Base-by-base conservation (phyloP, 2,888 invertebrate genomes). In the Molorchus minor region DNA sequence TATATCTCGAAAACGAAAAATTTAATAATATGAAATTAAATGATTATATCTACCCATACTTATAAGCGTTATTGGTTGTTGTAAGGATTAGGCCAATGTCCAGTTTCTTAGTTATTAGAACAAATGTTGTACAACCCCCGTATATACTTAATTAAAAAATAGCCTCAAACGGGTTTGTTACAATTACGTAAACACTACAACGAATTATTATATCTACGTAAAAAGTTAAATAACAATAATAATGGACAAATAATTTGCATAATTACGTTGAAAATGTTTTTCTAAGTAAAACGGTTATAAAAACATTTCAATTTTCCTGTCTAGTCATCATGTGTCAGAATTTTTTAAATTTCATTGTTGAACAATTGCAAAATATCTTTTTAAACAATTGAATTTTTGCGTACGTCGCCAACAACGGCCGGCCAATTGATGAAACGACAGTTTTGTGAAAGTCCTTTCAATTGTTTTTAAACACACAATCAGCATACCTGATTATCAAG, bases 401-500 rank as follows among this genome's bases (percentile, higher is more conserved):
- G 52, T 56, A 59, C 56, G 53, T 55, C 47, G 53, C 54, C 52
- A 56, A 45, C 51, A 38, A 29, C 53, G 43, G 16, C 40, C 44
- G 43, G 38, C 40, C 19, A 62, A 57, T 61, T 64, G 64, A 57
- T 64, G 61, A 62, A 62, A 58, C 55, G 43, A 60, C n/a, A n/a
- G 62, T 64, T 64, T 64, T 47, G 64, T 64, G 64, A 64, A 64
- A 64, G 64, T 62, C 61, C 40, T 58, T 59, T 59, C 52, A 47
- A 60, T 62, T 62, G 59, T 64, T 62, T 62, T 55, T 44, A 56
- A 62, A 51, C 51, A 64, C 64, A 62, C 64, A 64, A 64, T 64
- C 64, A 56, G 64, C 64, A 64, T 64, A 64, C 64, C 58, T 61
- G 64, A 63, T 63, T 57, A 64, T 59, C 54, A 62, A 59, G 59